Conservation (phyloP, 2,797 vertebrate species). For the Pteropus rufus region DNA sequence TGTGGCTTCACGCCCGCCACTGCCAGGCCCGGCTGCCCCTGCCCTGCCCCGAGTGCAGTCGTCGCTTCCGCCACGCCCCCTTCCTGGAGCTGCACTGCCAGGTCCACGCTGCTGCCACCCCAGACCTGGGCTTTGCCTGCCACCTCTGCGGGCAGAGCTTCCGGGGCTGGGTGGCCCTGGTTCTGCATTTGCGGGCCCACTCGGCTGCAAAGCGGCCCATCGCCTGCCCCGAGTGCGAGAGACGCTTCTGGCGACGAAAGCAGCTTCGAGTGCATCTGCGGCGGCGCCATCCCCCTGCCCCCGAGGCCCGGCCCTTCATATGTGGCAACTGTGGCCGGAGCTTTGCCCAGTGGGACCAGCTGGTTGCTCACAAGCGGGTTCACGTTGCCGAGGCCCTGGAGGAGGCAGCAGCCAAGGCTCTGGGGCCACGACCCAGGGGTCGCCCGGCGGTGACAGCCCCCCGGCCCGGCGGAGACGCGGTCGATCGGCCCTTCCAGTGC, state of each 20-base stretch:
- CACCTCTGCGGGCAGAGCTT: slow-evolving; percentile 75
- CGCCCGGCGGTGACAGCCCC: slow-evolving; percentile 70
- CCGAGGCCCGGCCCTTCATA: slow-evolving; percentile 70
- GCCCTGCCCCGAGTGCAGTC: slow-evolving; percentile 80
- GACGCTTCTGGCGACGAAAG: slow-evolving; percentile 70
- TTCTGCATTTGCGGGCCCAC: slow-evolving; percentile 76
- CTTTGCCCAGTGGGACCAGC: slow-evolving; percentile 64
- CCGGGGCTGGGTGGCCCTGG: slow-evolving; percentile 75
- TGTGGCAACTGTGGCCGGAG: slow-evolving; percentile 75
- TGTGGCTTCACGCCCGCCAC: slow-evolving; percentile 64
- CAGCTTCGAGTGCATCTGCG: slow-evolving; percentile 39
- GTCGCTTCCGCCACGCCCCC: slow-evolving; percentile 89
- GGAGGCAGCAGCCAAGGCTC: slow-evolving; percentile 69
- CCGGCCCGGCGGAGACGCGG: slow-evolving; percentile 63
- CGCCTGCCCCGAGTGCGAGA: slow-evolving; percentile 81
- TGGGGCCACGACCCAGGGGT: slow-evolving; percentile 72
- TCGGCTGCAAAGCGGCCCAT: slow-evolving; percentile 69
- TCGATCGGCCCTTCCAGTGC: slow-evolving; percentile 82
- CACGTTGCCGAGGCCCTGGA: slow-evolving; percentile 62
- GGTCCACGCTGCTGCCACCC: slow-evolving; percentile 82
- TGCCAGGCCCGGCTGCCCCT: slow-evolving; percentile 76
- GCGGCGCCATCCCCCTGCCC: slow-evolving; percentile 65
- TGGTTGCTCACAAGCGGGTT: slow-evolving; percentile 41
- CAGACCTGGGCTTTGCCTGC: slow-evolving; percentile 67
- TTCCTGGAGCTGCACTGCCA: slow-evolving; percentile 91